phyloP scores from a whole-genome alignment of 2,888 invertebrate genomes.

The Pristionchus japonicus region DNA sequence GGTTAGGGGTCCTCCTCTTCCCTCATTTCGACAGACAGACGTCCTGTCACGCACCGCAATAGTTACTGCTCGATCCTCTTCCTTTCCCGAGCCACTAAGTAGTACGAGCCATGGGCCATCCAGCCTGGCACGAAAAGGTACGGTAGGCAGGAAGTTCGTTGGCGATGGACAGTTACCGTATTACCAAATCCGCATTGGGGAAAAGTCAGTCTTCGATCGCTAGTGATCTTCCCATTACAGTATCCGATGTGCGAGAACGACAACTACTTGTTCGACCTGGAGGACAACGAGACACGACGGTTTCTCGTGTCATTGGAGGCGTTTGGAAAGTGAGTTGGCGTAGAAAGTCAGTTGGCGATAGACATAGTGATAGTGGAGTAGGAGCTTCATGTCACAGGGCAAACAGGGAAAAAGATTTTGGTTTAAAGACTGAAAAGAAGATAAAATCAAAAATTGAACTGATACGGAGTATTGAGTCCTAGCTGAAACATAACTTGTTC shows the following conservation, averaged over 20 bases:
- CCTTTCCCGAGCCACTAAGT: background rate
- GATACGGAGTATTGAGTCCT: no score
- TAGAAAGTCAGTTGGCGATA: background rate
- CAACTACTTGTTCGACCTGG: conserved; percentile 27
- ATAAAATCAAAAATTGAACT: no score
- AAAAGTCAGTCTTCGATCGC: background rate
- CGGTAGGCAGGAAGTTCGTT: background rate
- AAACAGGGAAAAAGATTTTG: no score
- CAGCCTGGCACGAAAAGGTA: background rate
- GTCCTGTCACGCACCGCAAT: background rate
- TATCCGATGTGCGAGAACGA: conserved; percentile 42
- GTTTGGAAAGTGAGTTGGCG: background rate
- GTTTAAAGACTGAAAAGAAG: no score
- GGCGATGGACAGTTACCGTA: background rate
- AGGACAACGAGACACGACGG: background rate
- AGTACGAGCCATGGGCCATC: background rate
- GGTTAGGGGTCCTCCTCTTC: background rate
- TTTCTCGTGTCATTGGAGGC: conserved; percentile 1
- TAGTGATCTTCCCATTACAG: background rate
- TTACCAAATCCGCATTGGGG: background rate
- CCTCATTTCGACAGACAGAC: background rate
- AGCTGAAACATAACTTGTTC: no score
- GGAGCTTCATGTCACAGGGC: no score
- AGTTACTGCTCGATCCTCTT: background rate
- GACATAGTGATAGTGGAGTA: no score